Evolutionary conservation across 2,113 vertebrate genomes (phyloP), one percentile per base, ranked within the genome.

Genomic region (Periophthalmus modestus): DNA sequence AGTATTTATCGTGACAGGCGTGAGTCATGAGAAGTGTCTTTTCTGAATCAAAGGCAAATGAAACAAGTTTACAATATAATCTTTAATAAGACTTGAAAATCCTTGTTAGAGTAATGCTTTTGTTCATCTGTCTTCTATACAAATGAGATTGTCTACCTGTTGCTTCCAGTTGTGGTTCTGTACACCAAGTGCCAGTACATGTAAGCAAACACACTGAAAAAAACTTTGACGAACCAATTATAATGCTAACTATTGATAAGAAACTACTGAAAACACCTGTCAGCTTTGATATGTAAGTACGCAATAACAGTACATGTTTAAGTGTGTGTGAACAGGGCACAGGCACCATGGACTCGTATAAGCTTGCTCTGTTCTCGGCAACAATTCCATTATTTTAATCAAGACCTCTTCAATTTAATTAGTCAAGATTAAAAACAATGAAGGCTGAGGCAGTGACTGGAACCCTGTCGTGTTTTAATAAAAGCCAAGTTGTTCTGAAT

Each of bases 361-460:
- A 61, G 70, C 81, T 66, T 36, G 86, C 79, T 81, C 73, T 58
- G 69, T 70, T 21, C 73, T 77, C 55, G 14, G 55, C 0, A 39
- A 82, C 71, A 82, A 73, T 79, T 84, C 69, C 46, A 81, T 85
- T 84, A 77, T 81, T n/a, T 87, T 81, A 88, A 87, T 79, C 81
- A 70, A 74, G 19, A 66, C 70, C 67, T 84, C 81, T 83, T 85
- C 79, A 82, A 82, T 85, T 89, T 86, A 91, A 91, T 87, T 86
- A 91, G 79, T 69, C 57, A 77, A 85, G 84, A 89, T 88, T 84
- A 88, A 81, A 89, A 85, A 85, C 75, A 87, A 84, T 68, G 62
- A 82, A 66, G 47, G 57, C 48, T 69, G 72, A 88, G 66, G 82
- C 73, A 1, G 67, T 59, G 83, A 86, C 74, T 73, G 79, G 82